Percentiles rank a stretch among this genome's conserved stretches.
These are phyloP conservation scores for Aurelia sp. DNA, from an alignment of 30 jellyfish, hydroid and myxozoan species.

Conservation along the genomic window DNA sequence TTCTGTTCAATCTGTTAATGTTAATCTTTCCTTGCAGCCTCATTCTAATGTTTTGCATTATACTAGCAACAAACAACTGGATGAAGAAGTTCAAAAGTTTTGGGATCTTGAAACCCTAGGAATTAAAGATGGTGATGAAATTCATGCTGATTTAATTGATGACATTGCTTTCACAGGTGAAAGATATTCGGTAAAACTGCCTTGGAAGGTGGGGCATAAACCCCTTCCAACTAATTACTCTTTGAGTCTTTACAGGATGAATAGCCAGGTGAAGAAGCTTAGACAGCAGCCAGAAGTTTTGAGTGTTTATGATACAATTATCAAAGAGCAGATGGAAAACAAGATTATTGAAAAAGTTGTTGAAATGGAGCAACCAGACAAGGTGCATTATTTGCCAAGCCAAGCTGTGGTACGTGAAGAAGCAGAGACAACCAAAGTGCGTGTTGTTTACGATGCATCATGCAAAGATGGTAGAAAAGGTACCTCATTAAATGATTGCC, in stretches of 20 bases:
- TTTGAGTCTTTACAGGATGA: no score
- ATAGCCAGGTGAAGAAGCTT: no score
- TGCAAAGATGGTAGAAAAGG: neutral
- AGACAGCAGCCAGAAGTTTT: neutral
- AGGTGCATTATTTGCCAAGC: no score
- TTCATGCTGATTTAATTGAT: neutral
- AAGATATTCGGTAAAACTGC: no score
- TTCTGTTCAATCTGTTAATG: no score
- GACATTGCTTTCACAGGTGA: neutral
- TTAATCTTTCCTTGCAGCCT: no score
- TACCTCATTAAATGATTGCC: constrained; percentile 26
- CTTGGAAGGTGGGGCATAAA: no score
- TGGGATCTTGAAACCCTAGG: constrained; percentile 11
- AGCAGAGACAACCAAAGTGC: no score
- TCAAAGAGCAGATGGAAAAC: neutral
- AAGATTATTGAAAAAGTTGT: neutral
- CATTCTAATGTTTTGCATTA: no score
- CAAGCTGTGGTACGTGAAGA: no score
- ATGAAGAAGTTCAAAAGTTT: neutral
- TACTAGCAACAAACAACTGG: neutral
- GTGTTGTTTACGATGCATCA: neutral
- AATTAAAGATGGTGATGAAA: neutral
- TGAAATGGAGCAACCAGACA: no score
- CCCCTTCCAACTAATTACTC: no score
- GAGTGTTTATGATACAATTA: neutral